Base-by-base conservation (phyloP, 2,797 vertebrate genomes). In the Lophius americanus region DNA sequence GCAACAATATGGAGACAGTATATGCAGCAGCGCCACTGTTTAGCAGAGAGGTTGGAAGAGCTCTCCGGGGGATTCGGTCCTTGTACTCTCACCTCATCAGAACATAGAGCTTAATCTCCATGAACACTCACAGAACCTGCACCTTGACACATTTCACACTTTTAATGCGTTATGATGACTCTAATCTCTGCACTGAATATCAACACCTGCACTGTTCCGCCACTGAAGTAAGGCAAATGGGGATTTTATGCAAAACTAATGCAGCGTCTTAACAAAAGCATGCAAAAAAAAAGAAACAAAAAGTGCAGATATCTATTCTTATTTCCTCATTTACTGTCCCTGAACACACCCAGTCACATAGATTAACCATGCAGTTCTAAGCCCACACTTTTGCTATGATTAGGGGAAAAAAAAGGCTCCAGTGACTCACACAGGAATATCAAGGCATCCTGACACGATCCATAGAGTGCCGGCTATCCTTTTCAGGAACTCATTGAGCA, bases 241-340 rank as follows among this genome's bases (percentile, higher is more conserved):
- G 69, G 80, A 76, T 75, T 88, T 87, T 88, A 88, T 82, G 84
- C 73, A 88, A 86, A 83, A 73, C 66, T 60, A 59, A 79, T 68
- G 64, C 80, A 70, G 76, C 68, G 61, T 44, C 56, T 67, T 53
- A 79, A 82, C 68, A 76, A 78, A 13, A 13, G 42, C 46, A n/a
- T n/a, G 13, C 41, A 46, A 60, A 38, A 73, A 84, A 75, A 44
- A 3, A 36, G 39, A 42, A 39, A 35, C 11, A 42, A 46, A 78
- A 41, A 6, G 39, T 41, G 6, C 6, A 9, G 39, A 41, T 2
- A 6, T 41, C 9, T 6, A 6, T 9, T 41, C 3, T 4, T 41
- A 41, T 6, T 6, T 41, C 39, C 4, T 2, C 39, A 23, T 23
- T 23, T 23, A 23, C 23, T 23, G 23, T 23, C 23, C 23, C 23